Percentiles rank a stretch among this genome's conserved stretches.
phyloP scores from a whole-genome alignment of 2,113 vertebrate genomes.

The Smithornis capensis region DNA sequence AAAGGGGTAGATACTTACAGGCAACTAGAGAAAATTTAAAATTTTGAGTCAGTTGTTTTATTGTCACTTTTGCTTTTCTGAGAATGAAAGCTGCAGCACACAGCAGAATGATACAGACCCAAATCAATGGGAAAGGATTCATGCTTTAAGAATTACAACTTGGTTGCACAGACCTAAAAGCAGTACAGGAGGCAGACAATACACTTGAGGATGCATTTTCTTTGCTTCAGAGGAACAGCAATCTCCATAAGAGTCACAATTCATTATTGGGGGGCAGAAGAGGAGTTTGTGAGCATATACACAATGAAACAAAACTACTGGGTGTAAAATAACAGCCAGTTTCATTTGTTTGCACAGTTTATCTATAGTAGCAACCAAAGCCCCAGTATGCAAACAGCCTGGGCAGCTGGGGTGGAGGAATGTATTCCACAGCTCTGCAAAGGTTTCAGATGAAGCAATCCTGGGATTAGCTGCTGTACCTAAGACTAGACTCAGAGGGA shows the following conservation, averaged over 20 bases:
- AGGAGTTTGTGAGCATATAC: neutral
- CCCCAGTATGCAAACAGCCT: neutral
- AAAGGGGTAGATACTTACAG: neutral
- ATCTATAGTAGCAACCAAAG: neutral
- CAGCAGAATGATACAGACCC: neutral
- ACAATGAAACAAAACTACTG: neutral
- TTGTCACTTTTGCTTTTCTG: neutral
- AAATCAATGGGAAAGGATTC: neutral
- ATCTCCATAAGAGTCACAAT: neutral
- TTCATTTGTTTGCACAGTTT: neutral
- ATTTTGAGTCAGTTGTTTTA: neutral
- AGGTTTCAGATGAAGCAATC: neutral
- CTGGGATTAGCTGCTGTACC: neutral
- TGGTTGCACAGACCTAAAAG: neutral
- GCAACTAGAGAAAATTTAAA: neutral
- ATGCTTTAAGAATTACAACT: neutral
- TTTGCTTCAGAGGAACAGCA: neutral
- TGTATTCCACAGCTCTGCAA: neutral
- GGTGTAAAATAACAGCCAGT: neutral
- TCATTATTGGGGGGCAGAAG: fast-evolving
- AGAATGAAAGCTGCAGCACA: neutral
- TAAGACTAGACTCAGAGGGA: neutral
- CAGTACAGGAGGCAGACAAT: neutral
- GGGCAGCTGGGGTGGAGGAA: neutral
- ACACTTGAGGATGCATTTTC: neutral